These are phyloP conservation scores for Fissipunctia ypsillon DNA, from an alignment of 2,888 invertebrate genomes.

Conservation along the genomic window DNA sequence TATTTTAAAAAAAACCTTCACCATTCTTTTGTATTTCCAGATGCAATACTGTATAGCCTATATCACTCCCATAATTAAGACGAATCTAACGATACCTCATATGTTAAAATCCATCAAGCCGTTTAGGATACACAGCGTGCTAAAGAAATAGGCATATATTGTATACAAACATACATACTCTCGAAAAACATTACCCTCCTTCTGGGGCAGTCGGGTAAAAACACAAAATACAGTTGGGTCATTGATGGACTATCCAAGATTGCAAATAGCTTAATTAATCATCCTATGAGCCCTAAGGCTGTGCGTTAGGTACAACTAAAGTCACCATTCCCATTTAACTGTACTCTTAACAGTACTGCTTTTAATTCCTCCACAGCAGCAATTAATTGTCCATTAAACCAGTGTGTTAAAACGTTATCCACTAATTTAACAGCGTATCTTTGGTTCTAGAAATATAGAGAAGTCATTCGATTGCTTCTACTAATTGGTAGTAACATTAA, in stretches of 20 bases:
- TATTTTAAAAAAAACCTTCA: too few species aligned
- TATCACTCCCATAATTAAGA: too few species aligned
- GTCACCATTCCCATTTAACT: slow-evolving; percentile 10
- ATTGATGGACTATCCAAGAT: not conserved
- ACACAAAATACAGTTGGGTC: not conserved
- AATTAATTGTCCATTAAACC: slow-evolving; percentile 29
- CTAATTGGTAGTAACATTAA: slow-evolving; percentile 41
- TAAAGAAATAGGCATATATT: too few species aligned
- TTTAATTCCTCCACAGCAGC: slow-evolving; percentile 11
- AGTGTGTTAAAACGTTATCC: slow-evolving; percentile 26
- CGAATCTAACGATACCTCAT: too few species aligned
- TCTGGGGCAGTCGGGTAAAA: too few species aligned
- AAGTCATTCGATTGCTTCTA: slow-evolving; percentile 25
- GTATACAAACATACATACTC: too few species aligned
- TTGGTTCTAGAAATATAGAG: slow-evolving; percentile 13
- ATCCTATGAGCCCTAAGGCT: not conserved
- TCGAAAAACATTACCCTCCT: too few species aligned
- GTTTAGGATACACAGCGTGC: too few species aligned
- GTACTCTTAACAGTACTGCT: not conserved
- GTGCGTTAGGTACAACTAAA: not conserved
- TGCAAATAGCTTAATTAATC: not conserved
- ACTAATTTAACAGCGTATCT: slow-evolving; percentile 20
- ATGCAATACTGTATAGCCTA: too few species aligned
- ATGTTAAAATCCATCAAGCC: too few species aligned
- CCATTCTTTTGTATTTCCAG: too few species aligned